These are phyloP conservation scores for Chauna torquata DNA, from an alignment of 2,113 vertebrate species.

Conservation along the genomic window DNA sequence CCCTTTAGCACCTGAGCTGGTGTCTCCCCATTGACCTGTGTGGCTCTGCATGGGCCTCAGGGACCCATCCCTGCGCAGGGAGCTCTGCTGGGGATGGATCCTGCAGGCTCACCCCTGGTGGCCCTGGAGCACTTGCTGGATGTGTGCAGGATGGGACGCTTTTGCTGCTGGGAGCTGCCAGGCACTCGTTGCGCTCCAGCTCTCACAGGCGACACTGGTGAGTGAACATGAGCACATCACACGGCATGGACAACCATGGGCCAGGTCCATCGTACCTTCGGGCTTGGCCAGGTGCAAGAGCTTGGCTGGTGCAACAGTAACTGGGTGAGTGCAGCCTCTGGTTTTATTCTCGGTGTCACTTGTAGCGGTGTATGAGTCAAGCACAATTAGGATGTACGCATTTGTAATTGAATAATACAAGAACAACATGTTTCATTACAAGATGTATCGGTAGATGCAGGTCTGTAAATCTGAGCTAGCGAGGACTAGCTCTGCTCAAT, in stretches of 20 bases:
- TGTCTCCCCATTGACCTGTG: rapidly evolving
- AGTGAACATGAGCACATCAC: rapidly evolving
- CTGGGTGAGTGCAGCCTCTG: neutral
- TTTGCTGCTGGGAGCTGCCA: neutral
- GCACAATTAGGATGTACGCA: neutral
- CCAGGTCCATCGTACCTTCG: rapidly evolving
- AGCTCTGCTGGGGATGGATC: neutral
- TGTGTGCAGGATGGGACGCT: rapidly evolving
- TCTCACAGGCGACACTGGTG: rapidly evolving
- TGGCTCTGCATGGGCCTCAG: neutral
- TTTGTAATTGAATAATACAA: neutral
- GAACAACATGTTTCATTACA: neutral
- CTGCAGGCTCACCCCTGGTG: neutral
- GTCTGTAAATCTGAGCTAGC: neutral
- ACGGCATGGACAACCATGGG: rapidly evolving
- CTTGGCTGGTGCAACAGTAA: neutral
- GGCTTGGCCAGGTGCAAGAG: neutral
- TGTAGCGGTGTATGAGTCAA: rapidly evolving
- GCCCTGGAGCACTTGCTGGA: neutral
- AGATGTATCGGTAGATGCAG: neutral
- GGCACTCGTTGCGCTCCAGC: neutral
- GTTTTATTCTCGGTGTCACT: neutral
- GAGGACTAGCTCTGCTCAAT: constrained; percentile 1
- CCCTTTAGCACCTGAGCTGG: neutral
- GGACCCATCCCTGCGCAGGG: neutral